Base-by-base conservation (phyloP, 2,797 vertebrate genomes). In the Poecile montanus region DNA sequence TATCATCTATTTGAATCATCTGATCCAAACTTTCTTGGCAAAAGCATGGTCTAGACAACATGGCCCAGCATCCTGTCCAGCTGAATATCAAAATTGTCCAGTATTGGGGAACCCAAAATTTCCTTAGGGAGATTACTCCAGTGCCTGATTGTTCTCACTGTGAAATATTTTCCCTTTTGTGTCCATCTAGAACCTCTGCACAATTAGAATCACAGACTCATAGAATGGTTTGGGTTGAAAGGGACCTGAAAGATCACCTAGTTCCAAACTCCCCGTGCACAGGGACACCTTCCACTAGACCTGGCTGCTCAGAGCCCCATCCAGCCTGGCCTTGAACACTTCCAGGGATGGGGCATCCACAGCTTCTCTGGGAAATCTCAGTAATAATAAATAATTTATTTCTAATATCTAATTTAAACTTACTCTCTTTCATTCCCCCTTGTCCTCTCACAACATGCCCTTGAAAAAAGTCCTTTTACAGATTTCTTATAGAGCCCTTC, bases 391-490 rank as follows among this genome's bases (percentile, higher is more conserved):
- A 71, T 10, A 40, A 40, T 71, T 71, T 65, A 25, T 65, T 71
- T 27, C 29, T 40, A 45, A 40, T 71, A 71, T 65, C 18, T 42
- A 27, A 26, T 13, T 30, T 50, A 62, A 75, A 58, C 21, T 12
- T 40, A 34, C 9, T 40, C 1, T 63, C 27, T 51, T 38, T 45
- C 45, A 51, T 25, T 45, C 13, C 9, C 4, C 29, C 45, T 65
- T 77, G n/a, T 58, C 15, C 6, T 71, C n/a, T 27, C 15, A 27
- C 0, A 0, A 27, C 12, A 65, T 16, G 10, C 1, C 25, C 19
- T 27, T 66, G 25, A 38, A 56, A 32, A 58, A 65, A 16, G 1
- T 27, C 9, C 13, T 70, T 34, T 56, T 19, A 51, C n/a, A 48
- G 18, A 4, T 71, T 77, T 42, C 36, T 56, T 50, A 21, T 4